Evolutionary conservation across 1,140 invertebrate genomes (phyloP), one percentile per base, ranked within the genome.

Genomic region (Bradysia coprophila): DNA sequence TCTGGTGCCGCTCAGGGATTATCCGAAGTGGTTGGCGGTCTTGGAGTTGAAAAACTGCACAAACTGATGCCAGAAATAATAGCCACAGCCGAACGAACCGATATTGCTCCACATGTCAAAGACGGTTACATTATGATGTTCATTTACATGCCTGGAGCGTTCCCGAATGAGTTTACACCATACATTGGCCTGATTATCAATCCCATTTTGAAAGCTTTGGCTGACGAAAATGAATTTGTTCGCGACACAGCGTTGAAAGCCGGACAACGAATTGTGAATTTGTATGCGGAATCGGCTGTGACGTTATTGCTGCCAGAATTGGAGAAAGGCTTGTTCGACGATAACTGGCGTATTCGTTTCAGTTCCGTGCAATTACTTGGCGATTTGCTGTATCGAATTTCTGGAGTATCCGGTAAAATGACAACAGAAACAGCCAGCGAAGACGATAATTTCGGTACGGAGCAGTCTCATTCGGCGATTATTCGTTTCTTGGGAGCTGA

Each of bases 41-140:
- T 98, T 19, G 96, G 96, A 16, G 80, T 91, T 5, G 82, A 90
- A 46, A 95, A 96, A 62, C 68, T 99, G 38, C 80, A 96, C 49
- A 91, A 89, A 58, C 72, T 98, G 15, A 98, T 99, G 93, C 93
- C 92, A 1, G 92, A 97, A 59, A 96, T 99, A 46, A 97, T 99
- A 48, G 72, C 79, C 21, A 97, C 93, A 0, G 91, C 94, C 0
- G 90, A 96, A 63, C 68, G 87, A 44, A 78, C 78, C 1, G 93
- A 98, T 61, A 91, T 98, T 49, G 88, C 91, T 11, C 88, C 95
- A 2, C 90, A 97, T 62, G 93, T 98, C 0, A 90, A 96, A 52
- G 96, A 99, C 67, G 96, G 96, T 21, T 99, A 98, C 64, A 96
- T 99, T 38, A 96, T 98, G 89, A 92, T 99, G 86, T 99, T 97